phyloP scores from a whole-genome alignment of 2,888 invertebrate species.

The Athripsodes cinereus region DNA sequence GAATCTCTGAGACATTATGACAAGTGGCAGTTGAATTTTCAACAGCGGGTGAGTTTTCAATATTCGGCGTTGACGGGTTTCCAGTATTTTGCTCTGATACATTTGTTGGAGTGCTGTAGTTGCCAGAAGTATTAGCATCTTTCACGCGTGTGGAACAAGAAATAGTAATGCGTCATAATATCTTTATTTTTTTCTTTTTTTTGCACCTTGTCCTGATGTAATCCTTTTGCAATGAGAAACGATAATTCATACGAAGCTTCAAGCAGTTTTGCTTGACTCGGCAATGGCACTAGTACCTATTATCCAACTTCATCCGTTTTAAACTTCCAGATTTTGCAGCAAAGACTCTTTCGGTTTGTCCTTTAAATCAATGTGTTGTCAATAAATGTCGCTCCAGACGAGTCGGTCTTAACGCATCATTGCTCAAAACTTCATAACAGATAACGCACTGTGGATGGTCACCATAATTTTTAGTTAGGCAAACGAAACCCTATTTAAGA shows the following conservation, averaged over 20 bases:
- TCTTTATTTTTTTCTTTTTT: constrained; percentile 26
- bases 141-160: constrained; percentile 26
- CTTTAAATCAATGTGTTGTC: constrained; percentile 35
- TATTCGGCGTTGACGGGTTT: background rate
- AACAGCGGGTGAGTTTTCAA: background rate
- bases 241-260: too few species aligned
- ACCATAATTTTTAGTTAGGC: too few species aligned
- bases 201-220: constrained; percentile 7
- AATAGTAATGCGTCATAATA: constrained; percentile 25
- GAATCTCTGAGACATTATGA: background rate
- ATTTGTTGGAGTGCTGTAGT: constrained; percentile 21
- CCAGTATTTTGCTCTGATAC: background rate
- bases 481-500: too few species aligned
- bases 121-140: constrained; percentile 19
- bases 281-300: background rate
- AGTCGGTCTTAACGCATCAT: background rate
- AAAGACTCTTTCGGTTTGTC: background rate
- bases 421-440: background rate
- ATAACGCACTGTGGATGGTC: background rate
- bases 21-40: background rate
- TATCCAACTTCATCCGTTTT: background rate
- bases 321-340: background rate
- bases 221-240: too few species aligned
- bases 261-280: too few species aligned
- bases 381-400: too few species aligned